Evolutionary conservation across 2,888 invertebrate species (phyloP), one percentile per base, ranked within the genome.

Genomic region (Anticlea derivata): DNA sequence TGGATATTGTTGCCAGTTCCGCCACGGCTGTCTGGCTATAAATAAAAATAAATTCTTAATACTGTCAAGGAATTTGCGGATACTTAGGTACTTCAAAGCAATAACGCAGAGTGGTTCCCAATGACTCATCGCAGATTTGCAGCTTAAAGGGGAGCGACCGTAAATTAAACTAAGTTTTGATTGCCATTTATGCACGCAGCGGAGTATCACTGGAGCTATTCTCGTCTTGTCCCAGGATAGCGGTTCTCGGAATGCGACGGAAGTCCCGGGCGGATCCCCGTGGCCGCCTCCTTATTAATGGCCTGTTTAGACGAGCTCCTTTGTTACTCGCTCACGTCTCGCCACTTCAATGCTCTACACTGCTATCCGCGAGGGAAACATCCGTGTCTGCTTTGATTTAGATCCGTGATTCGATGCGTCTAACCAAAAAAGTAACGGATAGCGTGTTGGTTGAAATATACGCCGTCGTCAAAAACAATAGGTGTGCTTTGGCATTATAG

Each of bases 271-370:
- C 77, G 78, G 75, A 78, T 75, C 82, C n/a, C 73, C 75, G 75
- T 75, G 76, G 77, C 84, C 85, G 82, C 79, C 85, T 84, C 86
- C 85, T 86, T 89, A 87, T 88, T 88, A 88, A 89, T 89, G 88
- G 78, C 83, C 86, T 87, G 87, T 86, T 89, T 89, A 87, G 83
- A 83, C 83, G 78, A 75, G 80, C 83, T 83, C 83, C 85, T 88
- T 89, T 86, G 87, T 88, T 84, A 83, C 82, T 80, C 75, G 76
- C 82, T 82, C 86, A 83, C 86, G 83, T 84, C 83, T 80, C 78
- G 78, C 78, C 80, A 81, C 82, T 79, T 78, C 68, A 78, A 60
- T 67, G 65, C 71, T 49, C 64, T 57, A 43, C 48, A 47, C 46
- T 50, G 72, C 69, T 41, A 35, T 49, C 34, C 51, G 48, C 39